Base-by-base conservation (phyloP, 2,888 invertebrate species). In the Seira ritae region DNA sequence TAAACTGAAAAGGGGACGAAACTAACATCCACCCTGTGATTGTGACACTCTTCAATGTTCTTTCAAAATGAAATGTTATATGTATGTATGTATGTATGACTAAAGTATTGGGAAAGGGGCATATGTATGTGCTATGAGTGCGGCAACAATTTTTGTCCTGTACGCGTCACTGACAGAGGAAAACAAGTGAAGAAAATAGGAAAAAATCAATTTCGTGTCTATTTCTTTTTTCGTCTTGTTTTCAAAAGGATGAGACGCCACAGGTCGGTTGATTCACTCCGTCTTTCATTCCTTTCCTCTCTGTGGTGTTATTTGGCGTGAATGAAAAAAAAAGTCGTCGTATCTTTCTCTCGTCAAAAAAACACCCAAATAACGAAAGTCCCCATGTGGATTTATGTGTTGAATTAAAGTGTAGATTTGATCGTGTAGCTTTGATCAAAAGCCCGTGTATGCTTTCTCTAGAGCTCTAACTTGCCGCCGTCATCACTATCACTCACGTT, bases 171-270 rank as follows among this genome's bases (percentile, higher is more conserved):
- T 31, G 31, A 81, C 80, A 81, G 80, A 80, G 72, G 50, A 42
- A 67, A 75, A 75, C 46, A 67, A 73, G 73, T 42, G 42, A 62
- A 50, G 71, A 62, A 60, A 24, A 50, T 55, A 55, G 55, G 19
- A 75, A 81, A 81, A 81, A 81, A 81, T 81, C 80, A 81, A 81
- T 81, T 81, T 81, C 70, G 42, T 66, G 75, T 75, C 70, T 69
- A 42, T 71, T 75, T 75, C 46, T 65, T 74, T 31, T 42, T 55
- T 65, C 24, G 15, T 69, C 17, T 55, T n/a, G 60, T 50, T 69
- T 73, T 73, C 46, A 22, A 67, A 80, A 46, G 68, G 67, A 46
- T 17, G 77, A 15, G 17, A 68, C 66, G 80, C 80, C 80, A 81
- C 80, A 81, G 80, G 80, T 81, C 80, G 80, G 80, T 65, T 74